Conservation (phyloP, 2,113 vertebrate species). For the Amblyopsis rosae region DNA sequence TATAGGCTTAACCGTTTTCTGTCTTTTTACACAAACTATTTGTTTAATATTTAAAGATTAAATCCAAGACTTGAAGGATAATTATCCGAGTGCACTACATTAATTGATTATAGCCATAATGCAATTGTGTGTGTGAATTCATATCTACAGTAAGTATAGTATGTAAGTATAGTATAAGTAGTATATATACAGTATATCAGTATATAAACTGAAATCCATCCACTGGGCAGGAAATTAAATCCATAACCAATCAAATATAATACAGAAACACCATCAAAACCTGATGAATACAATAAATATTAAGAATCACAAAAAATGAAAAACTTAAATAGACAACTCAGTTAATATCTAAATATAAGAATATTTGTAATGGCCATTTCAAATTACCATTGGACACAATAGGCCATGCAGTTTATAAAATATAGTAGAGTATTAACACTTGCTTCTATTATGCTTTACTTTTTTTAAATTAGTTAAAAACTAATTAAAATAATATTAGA, state of each 20-base stretch:
- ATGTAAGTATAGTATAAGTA: no score
- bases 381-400: not conserved
- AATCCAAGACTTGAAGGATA: not conserved
- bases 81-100: not conserved
- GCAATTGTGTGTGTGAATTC: not conserved
- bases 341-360: not conserved
- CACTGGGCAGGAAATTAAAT: constrained; percentile 39
- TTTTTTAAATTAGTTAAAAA: no score
- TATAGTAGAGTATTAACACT: no score
- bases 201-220: not conserved
- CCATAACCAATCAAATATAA: constrained; percentile 50
- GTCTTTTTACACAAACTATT: constrained; percentile 20
- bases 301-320: no score
- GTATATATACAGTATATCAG: no score
- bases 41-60: no score
- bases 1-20: not conserved
- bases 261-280: constrained; percentile 33
- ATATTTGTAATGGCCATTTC: not conserved
- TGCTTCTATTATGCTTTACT: not conserved
- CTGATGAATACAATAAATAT: not conserved
- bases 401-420: not conserved
- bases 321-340: no score
- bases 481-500: no score
- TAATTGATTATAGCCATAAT: not conserved
- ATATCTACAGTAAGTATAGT: no score